Evolutionary conservation across 2,888 invertebrate species (phyloP), one percentile per base, ranked within the genome.

Genomic region (Platypus cylindrus): DNA sequence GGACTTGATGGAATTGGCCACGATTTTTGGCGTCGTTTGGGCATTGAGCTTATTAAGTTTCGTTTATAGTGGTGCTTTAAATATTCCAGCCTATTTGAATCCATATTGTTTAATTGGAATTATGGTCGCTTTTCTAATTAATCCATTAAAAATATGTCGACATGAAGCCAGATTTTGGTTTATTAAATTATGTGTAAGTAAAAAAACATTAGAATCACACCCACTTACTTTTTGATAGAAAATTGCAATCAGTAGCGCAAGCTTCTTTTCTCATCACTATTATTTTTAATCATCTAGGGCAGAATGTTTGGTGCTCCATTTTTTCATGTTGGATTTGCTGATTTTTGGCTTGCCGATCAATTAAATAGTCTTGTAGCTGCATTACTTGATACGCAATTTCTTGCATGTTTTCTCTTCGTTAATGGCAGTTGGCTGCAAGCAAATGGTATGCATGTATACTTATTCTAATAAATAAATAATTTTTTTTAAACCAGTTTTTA

Each of bases 261-360:
- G n/a, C n/a, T n/a, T n/a, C n/a, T n/a, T n/a, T n/a, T n/a, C n/a
- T n/a, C n/a, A n/a, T n/a, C n/a, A n/a, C n/a, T n/a, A n/a, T n/a
- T 26, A 17, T 32, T 26, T 15, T 32, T 40, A 39, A n/a, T n/a
- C n/a, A n/a, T n/a, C 30, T 62, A 64, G 72, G 70, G 63, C 37
- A 65, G 77, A 15, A 71, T 82, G 48, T 53, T 79, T 35, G 67
- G 73, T 34, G 80, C 84, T 1, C 84, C 84, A 13, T 80, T 82
- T 50, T 78, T 77, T 51, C 74, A 75, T 54, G 84, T 85, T 2
- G 75, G 75, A 30, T 85, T 85, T 58, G 83, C 84, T 40, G 84
- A 85, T 61, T 85, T 85, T 65, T 85, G 84, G 84, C 71, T 85
- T 50, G 84, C 82, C 9, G 85, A 85, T 65, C 85, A 85, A 58